A percentile compares a stretch with the other conserved stretches of the same genome.
Conservation (phyloP, 2,888 invertebrate genomes). For the Vanessa cardui region DNA sequence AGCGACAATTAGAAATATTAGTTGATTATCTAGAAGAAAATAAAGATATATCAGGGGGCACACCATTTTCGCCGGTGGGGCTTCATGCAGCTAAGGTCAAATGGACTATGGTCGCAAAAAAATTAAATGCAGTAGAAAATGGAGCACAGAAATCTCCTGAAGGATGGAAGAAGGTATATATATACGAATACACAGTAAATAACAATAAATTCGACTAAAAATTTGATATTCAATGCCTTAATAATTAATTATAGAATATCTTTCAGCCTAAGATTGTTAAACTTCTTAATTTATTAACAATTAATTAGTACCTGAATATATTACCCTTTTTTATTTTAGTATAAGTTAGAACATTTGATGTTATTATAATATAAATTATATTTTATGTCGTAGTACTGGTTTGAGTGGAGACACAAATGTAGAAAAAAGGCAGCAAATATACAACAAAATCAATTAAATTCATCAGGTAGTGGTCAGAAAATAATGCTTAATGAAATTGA, state of each 20-base stretch:
- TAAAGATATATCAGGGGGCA: constrained; percentile 63
- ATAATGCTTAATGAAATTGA: constrained; percentile 70
- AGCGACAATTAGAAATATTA: constrained; percentile 65
- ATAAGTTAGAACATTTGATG: not conserved
- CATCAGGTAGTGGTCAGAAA: constrained; percentile 54
- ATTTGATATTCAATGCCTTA: too few species aligned
- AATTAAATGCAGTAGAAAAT: constrained; percentile 62
- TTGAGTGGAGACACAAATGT: constrained; percentile 73
- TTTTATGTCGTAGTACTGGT: constrained; percentile 64
- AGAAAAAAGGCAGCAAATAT: constrained; percentile 69
- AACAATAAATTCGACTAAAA: not conserved
- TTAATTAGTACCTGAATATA: too few species aligned
- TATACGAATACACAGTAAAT: constrained; percentile 8
- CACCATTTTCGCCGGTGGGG: constrained; percentile 55
- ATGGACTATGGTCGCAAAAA: constrained; percentile 65
- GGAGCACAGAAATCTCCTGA: constrained; percentile 67
- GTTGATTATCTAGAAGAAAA: constrained; percentile 69
- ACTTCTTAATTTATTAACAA: not conserved
- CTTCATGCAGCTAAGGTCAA: constrained; percentile 63
- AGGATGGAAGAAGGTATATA: constrained; percentile 76
- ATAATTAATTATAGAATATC: not conserved
- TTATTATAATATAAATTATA: not conserved
- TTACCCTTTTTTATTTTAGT: too few species aligned
- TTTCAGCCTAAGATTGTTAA: not conserved
- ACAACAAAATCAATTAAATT: constrained; percentile 52